phyloP scores from a whole-genome alignment of 2,888 invertebrate genomes.

The Lepeophtheirus nordmannii region DNA sequence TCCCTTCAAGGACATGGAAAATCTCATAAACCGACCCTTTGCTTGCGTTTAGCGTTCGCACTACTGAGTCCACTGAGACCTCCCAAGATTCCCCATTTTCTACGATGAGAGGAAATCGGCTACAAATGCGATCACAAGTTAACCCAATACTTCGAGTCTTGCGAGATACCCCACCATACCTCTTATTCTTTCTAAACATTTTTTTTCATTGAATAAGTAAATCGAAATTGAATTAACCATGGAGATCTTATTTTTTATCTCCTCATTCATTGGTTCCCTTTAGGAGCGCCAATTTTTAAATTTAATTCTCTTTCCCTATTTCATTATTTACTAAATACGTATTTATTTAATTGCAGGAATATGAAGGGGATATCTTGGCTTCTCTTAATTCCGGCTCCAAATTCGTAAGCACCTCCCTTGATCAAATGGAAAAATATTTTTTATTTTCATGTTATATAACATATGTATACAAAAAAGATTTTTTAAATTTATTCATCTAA shows the following conservation, averaged over 20 bases:
- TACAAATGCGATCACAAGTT: neutral
- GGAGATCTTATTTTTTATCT: no score
- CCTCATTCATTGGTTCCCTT: no score
- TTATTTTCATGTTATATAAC: no score
- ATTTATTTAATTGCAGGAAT: slow-evolving; percentile 40
- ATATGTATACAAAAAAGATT: no score
- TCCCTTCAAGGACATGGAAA: slow-evolving; percentile 1
- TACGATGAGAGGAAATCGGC: neutral
- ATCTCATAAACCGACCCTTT: neutral
- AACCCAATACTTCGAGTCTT: neutral
- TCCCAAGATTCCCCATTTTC: neutral
- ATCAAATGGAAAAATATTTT: no score
- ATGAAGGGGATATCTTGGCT: slow-evolving; percentile 66
- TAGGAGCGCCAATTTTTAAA: neutral
- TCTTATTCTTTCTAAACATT: neutral
- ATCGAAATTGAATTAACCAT: no score
- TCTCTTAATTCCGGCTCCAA: neutral
- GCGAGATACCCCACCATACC: neutral
- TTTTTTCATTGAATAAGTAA: no score
- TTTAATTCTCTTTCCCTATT: no score
- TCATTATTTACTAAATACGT: no score
- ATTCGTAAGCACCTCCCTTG: slow-evolving; percentile 72
- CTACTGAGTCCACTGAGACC: neutral
- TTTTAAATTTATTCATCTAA: no score
- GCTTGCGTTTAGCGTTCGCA: neutral